A percentile compares a stretch with the other conserved stretches of the same genome.
These are phyloP conservation scores for Naja naja DNA, from an alignment of 2,113 vertebrate species.

Conservation along the genomic window DNA sequence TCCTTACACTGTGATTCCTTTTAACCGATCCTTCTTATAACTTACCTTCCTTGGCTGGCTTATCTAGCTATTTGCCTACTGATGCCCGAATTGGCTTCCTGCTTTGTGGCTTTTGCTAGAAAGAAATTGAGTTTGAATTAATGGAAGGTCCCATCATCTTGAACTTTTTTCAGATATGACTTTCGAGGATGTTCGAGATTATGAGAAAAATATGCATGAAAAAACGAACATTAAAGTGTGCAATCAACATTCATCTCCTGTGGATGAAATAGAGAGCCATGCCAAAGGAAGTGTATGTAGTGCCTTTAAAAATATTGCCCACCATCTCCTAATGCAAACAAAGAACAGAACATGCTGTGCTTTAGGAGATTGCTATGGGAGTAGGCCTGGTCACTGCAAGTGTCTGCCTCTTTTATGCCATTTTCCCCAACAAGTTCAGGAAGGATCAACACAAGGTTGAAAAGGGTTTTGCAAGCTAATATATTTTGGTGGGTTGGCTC, in stretches of 20 bases:
- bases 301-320: conserved; percentile 69
- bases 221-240: conserved; percentile 99
- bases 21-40: conserved; percentile 56
- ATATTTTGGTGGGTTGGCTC: background rate
- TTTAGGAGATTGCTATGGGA: conserved; percentile 9
- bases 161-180: conserved; percentile 97
- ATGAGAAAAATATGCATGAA: conserved; percentile 98
- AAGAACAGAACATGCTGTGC: background rate
- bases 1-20: conserved; percentile 66
- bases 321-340: conserved; percentile 30
- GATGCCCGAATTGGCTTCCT: conserved; percentile 58
- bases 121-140: conserved; percentile 64
- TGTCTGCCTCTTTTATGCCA: conserved; percentile 7
- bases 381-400: background rate
- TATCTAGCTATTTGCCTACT: conserved; percentile 74
- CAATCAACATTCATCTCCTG: conserved; percentile 88
- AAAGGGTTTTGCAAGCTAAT: too few relatives aligned
- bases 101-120: conserved; percentile 71
- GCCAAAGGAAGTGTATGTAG: conserved; percentile 93
- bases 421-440: conserved; percentile 14
- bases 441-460: conserved; percentile 22
- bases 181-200: conserved; percentile 96
- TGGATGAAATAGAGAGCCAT: conserved; percentile 93
- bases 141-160: conserved; percentile 79
- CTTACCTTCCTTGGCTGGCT: conserved; percentile 63